Evolutionary conservation across 1,140 invertebrate genomes (phyloP).

Genomic region (Atta cephalotes): DNA sequence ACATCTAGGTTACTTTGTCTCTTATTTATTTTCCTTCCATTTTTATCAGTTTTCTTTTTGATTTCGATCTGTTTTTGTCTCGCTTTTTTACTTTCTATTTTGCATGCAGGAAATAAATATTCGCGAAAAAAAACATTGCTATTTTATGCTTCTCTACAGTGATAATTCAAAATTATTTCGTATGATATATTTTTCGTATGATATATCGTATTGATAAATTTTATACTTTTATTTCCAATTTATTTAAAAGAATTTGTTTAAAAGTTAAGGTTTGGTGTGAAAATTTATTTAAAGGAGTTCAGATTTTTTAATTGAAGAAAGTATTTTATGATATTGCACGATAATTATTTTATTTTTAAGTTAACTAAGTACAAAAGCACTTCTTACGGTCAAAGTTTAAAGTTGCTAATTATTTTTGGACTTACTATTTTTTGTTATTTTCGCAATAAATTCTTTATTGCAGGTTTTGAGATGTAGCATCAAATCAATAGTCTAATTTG

Average conservation of each 20-base stretch:
- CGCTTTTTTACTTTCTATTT: neutral
- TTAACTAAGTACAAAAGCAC: too few species aligned
- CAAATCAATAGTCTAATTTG: too few species aligned
- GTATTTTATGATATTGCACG: neutral
- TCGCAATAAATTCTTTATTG: too few species aligned
- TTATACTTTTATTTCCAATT: neutral
- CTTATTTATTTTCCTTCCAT: neutral
- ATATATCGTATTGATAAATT: neutral
- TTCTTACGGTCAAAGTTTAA: too few species aligned
- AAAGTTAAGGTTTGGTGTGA: too few species aligned
- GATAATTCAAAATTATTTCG: neutral
- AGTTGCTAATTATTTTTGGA: too few species aligned
- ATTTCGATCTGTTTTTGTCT: neutral
- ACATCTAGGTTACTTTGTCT: conserved; percentile 6
- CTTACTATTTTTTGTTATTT: too few species aligned
- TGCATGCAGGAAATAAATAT: neutral
- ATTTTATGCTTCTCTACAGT: neutral
- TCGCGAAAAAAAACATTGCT: neutral
- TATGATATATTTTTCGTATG: too few species aligned
- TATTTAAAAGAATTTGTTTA: neutral
- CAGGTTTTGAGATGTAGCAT: too few species aligned
- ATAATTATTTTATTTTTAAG: neutral
- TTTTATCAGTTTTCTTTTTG: neutral
- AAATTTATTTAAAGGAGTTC: neutral
- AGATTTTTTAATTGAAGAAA: neutral